Conservation (phyloP, 2,797 vertebrate species). For the Craterocephalus amniculus region DNA sequence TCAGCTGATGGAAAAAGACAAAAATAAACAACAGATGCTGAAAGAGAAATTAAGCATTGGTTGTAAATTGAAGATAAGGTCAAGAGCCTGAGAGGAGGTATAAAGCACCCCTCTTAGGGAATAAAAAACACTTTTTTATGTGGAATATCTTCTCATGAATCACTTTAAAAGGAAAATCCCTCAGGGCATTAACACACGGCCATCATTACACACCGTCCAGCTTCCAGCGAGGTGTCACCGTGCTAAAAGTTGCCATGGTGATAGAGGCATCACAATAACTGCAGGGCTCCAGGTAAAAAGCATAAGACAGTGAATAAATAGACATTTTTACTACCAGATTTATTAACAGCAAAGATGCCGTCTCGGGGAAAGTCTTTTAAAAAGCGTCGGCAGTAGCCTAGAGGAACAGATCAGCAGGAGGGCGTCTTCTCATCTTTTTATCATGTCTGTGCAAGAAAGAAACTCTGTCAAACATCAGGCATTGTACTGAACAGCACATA, state of each 20-base stretch:
- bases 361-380: slow-evolving; percentile 5
- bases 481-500: slow-evolving; percentile 10
- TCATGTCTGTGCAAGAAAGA: slow-evolving; percentile 24
- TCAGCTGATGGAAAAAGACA: slow-evolving; percentile 25
- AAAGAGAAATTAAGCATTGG: slow-evolving; percentile 42
- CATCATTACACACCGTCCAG: slow-evolving; percentile 22
- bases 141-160: slow-evolving; percentile 45
- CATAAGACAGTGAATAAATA: slow-evolving; percentile 16
- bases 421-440: slow-evolving; percentile 40
- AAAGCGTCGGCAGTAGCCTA: slow-evolving; percentile 27
- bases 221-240: slow-evolving; percentile 15
- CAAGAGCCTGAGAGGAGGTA: slow-evolving; percentile 46
- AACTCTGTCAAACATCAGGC: background rate
- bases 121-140: slow-evolving; percentile 8
- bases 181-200: slow-evolving; percentile 33
- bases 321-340: slow-evolving; percentile 44
- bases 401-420: slow-evolving; percentile 12
- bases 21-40: slow-evolving; percentile 64
- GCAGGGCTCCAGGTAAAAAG: slow-evolving; percentile 28
- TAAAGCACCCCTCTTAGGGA: slow-evolving; percentile 38
- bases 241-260: slow-evolving; percentile 56
- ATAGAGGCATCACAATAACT: slow-evolving; percentile 45
- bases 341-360: slow-evolving; percentile 33
- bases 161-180: slow-evolving; percentile 42
- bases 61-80: slow-evolving; percentile 52